phyloP scores from a whole-genome alignment of 2,888 invertebrate genomes.

The Cheiracanthium punctorium region DNA sequence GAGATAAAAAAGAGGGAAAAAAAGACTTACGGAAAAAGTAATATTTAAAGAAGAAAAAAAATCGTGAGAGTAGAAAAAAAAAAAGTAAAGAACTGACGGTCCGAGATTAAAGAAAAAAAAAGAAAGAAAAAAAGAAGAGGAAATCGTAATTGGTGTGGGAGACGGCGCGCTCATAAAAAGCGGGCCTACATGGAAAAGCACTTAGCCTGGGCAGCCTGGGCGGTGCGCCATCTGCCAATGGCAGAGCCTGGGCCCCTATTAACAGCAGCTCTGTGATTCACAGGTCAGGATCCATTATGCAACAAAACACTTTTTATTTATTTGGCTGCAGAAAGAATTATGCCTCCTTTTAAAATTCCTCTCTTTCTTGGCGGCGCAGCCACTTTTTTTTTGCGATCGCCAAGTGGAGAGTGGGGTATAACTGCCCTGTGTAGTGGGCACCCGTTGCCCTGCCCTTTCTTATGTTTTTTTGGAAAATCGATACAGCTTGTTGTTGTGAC shows the following conservation, averaged over 20 bases:
- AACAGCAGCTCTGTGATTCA: slow-evolving; percentile 51
- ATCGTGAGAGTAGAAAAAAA: not conserved
- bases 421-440: too few species aligned
- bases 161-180: slow-evolving; percentile 51
- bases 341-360: slow-evolving; percentile 68
- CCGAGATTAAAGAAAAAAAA: not conserved
- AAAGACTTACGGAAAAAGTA: too few species aligned
- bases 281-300: slow-evolving; percentile 63
- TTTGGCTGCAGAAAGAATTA: slow-evolving; percentile 58
- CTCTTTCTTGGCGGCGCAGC: slow-evolving; percentile 40
- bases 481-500: too few species aligned
- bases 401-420: too few species aligned
- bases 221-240: slow-evolving; percentile 66
- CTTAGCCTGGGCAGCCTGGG: slow-evolving; percentile 51
- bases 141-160: slow-evolving; percentile 66
- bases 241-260: slow-evolving; percentile 35
- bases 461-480: too few species aligned
- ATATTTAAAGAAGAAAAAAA: too few species aligned
- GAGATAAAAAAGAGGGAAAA: too few species aligned
- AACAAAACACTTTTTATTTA: slow-evolving; percentile 65
- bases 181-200: slow-evolving; percentile 64
- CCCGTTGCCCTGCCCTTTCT: too few species aligned
- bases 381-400: slow-evolving; percentile 20
- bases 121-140: not conserved
- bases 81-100: not conserved